phyloP scores from a whole-genome alignment of 92 coral and sea anemone genomes.

The Bergia puertoricense region DNA sequence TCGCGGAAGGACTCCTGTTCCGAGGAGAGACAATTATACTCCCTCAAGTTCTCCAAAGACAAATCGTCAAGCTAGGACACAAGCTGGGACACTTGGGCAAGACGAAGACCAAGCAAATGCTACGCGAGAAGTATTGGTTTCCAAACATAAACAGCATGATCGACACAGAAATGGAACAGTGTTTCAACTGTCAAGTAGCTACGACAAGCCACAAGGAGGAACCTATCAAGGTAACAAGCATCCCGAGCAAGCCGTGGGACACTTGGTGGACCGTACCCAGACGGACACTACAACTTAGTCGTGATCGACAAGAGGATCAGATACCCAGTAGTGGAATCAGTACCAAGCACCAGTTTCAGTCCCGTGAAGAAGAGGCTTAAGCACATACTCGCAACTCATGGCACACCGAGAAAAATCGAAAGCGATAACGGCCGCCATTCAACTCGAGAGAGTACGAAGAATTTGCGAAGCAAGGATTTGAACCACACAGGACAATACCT shows the following conservation, averaged over 20 bases:
- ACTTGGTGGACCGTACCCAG: neutral
- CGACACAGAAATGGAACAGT: constrained; percentile 13
- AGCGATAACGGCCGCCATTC: constrained; percentile 59
- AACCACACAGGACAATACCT: constrained; percentile 50
- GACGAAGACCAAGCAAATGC: no score
- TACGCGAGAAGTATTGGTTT: neutral
- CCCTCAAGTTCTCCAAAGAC: no score
- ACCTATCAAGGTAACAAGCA: constrained; percentile 36
- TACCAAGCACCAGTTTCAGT: constrained; percentile 31
- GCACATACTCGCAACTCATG: constrained; percentile 46
- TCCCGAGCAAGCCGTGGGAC: constrained; percentile 32
- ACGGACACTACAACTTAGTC: no score
- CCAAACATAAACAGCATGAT: no score
- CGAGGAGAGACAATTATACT: no score
- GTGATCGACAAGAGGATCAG: constrained; percentile 47
- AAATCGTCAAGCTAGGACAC: no score
- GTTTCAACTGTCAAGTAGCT: constrained; percentile 50
- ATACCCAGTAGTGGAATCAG: constrained; percentile 49
- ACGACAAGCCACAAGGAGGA: constrained; percentile 27
- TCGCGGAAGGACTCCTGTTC: no score
- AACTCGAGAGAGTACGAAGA: constrained; percentile 42
- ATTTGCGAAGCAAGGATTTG: constrained; percentile 49
- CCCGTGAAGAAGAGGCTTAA: constrained; percentile 40
- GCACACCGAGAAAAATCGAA: constrained; percentile 41
- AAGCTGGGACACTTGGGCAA: no score